These are phyloP conservation scores for Mantis religiosa DNA, from an alignment of 2,888 invertebrate genomes.

Conservation along the genomic window DNA sequence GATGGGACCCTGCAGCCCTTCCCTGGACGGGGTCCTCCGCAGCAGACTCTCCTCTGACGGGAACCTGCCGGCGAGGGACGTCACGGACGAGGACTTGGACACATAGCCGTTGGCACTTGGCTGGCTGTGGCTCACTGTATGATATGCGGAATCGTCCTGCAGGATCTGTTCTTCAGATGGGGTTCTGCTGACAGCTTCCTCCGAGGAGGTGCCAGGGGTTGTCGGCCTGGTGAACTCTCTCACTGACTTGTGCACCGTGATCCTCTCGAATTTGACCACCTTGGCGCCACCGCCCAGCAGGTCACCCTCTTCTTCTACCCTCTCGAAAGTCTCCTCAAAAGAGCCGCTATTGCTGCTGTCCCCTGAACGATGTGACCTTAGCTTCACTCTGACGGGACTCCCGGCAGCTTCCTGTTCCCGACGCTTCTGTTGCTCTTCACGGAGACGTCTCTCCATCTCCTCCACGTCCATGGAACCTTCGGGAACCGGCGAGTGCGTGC, in stretches of 20 bases:
- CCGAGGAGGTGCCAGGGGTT: conserved; percentile 19
- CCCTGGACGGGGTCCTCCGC: conserved; percentile 25
- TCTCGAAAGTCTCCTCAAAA: conserved; percentile 50
- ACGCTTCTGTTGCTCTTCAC: conserved; percentile 53
- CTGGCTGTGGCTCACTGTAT: conserved; percentile 48
- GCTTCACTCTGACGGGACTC: conserved; percentile 41
- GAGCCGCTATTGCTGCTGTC: conserved; percentile 43
- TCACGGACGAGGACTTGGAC: conserved; percentile 52
- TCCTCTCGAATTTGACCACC: conserved; percentile 65
- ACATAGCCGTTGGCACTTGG: conserved; percentile 34
- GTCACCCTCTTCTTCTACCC: conserved; percentile 61
- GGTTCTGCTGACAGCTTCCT: conserved; percentile 44
- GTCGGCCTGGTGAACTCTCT: conserved; percentile 47
- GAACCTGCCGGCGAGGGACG: conserved; percentile 49
- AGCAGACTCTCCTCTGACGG: conserved; percentile 53
- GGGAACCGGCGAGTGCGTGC: conserved; percentile 41
- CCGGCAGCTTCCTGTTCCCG: conserved; percentile 45
- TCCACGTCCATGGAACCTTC: conserved; percentile 52
- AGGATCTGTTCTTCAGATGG: conserved; percentile 52
- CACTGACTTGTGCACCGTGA: conserved; percentile 61
- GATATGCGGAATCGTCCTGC: conserved; percentile 56
- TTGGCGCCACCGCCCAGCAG: conserved; percentile 43
- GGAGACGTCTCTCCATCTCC: conserved; percentile 57
- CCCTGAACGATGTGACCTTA: conserved; percentile 43
- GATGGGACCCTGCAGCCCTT: conserved; percentile 35